phyloP scores from a whole-genome alignment of 1,140 invertebrate species.

The Popillia japonica region DNA sequence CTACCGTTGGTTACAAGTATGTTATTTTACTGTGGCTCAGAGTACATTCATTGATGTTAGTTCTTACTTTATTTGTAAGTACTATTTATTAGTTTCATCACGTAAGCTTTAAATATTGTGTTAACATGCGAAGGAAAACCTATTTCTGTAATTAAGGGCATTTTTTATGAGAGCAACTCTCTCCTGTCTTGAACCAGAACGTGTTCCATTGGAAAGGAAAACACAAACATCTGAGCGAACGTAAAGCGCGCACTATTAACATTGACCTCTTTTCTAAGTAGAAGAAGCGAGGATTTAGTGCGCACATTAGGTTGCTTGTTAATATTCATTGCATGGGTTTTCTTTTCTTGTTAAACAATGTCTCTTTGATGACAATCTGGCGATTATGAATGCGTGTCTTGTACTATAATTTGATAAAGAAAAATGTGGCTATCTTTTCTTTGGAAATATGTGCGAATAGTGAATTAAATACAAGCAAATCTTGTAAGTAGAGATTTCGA shows the following conservation, averaged over 20 bases:
- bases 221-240: slow-evolving; percentile 1
- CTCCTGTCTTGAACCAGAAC: slow-evolving; percentile 8
- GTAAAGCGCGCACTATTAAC: background rate
- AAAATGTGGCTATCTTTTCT: background rate
- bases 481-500: background rate
- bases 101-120: background rate
- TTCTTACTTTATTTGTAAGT: too few species aligned
- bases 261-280: slow-evolving; percentile 24
- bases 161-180: slow-evolving; percentile 18
- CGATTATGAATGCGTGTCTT: background rate
- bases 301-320: background rate
- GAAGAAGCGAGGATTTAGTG: slow-evolving; percentile 2
- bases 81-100: background rate
- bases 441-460: background rate
- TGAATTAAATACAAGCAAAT: background rate
- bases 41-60: too few species aligned
- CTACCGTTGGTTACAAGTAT: too few species aligned
- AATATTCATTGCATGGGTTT: slow-evolving; percentile 5
- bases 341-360: slow-evolving; percentile 32
- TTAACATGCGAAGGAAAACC: background rate
- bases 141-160: slow-evolving; percentile 25
- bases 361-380: background rate
- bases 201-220: slow-evolving; percentile 20
- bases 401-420: background rate
- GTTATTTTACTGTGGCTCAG: too few species aligned